Base-by-base conservation (phyloP, 2,888 invertebrate species). In the Campoplex capitator region DNA sequence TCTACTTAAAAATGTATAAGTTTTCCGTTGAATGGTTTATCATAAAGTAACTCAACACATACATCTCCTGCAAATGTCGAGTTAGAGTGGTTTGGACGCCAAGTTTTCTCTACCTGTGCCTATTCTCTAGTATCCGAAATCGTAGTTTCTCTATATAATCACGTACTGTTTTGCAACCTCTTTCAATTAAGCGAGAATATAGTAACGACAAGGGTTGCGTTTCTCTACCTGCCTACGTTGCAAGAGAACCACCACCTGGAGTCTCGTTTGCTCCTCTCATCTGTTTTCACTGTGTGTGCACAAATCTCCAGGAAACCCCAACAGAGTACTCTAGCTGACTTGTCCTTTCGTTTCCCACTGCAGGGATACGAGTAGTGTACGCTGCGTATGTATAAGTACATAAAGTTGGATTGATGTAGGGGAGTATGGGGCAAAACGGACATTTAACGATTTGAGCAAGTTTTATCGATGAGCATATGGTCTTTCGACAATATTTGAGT, bases 201-300 rank as follows among this genome's bases (percentile, higher is more conserved):
- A 71, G 54, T 75, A 38, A 45, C 54, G 38, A 13, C 23, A 13
- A 48, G 51, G 45, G 35, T n/a, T 45, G 62, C 32, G 67, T 67
- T 74, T 74, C 84, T 74, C 56, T 35, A 7, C 8, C 68, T 56
- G 9, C 38, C 32, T 67, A 48, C 32, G 13, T 42, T 45, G 32
- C 28, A 67, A 38, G 65, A 28, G 68, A 79, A 79, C 68, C 74
- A 74, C 74, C 84, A 74, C 68, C 74, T 58, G 48, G 28, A 58
- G 79, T 62, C 45, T 71, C 71, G 45, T 48, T 75, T 38, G 62
- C 70, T 65, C 70, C 23, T 38, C 28, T 48, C 42, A 58, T 32
- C 51, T 71, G 16, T 32, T 35, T 11, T 51, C 65, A 54, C 51
- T 35, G 77, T 71, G 71, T 71, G 32, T 48, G 45, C 48, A 51